Conservation (phyloP, 2,113 vertebrate genomes). For the Rhadina sibilatrix region DNA sequence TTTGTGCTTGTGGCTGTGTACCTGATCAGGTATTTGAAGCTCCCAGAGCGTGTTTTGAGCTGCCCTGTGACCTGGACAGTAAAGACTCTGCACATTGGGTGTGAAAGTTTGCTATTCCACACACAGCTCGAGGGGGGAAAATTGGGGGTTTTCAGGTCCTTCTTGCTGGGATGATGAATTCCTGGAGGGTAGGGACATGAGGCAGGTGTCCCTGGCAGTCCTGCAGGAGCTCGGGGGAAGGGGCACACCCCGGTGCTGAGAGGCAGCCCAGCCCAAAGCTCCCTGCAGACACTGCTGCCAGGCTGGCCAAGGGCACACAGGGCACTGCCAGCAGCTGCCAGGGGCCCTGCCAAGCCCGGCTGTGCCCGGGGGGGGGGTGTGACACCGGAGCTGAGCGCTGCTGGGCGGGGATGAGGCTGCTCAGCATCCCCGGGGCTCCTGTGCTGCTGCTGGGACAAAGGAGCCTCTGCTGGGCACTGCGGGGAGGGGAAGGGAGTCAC, state of each 20-base stretch:
- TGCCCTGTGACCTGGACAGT: neutral
- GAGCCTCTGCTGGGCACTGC: neutral
- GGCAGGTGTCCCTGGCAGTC: neutral
- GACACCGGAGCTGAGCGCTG: neutral
- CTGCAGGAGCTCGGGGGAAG: neutral
- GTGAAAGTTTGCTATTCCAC: neutral
- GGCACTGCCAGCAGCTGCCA: neutral
- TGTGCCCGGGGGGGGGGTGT: fast-evolving
- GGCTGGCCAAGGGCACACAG: neutral
- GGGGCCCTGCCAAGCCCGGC: fast-evolving
- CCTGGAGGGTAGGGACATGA: neutral
- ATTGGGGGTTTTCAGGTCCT: neutral
- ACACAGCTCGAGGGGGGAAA: neutral
- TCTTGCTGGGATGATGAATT: neutral
- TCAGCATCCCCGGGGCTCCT: neutral
- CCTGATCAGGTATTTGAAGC: neutral
- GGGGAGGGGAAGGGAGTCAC: neutral
- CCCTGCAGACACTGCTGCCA: neutral
- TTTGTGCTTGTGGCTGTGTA: neutral
- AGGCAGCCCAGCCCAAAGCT: neutral
- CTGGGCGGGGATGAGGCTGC: neutral
- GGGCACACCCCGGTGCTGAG: neutral
- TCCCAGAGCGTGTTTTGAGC: neutral
- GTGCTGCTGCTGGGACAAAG: neutral
- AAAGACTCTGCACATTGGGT: fast-evolving